Evolutionary conservation across 2,113 vertebrate species (phyloP), one percentile per base, ranked within the genome.

Genomic region (Bubo blakistoni): DNA sequence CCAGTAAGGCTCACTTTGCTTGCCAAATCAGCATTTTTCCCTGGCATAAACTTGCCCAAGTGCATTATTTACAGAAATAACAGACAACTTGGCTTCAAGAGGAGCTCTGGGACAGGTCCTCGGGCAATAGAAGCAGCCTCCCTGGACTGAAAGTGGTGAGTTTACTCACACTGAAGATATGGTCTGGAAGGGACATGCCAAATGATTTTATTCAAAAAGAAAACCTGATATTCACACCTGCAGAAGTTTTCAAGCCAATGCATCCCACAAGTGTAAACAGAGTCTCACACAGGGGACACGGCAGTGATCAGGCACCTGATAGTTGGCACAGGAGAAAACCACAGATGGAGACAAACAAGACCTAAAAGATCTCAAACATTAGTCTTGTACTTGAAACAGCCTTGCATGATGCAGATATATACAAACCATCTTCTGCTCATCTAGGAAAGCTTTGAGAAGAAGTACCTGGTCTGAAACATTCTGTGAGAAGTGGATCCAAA

Each of bases 241-340:
- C 34, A 74, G 55, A 4, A 4, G 58, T 52, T 7, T 5, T 19
- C 25, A 32, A 73, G 74, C 36, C 44, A 38, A 16, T 0, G 3
- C 2, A 27, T 26, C 63, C 46, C 54, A 62, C 16, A 17, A 13
- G 25, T 16, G 20, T 0, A 13, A 15, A 3, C 11, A 7, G 0
- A 1, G 5, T 24, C 22, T 62, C 4, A 2, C 1, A 1, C 5
- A 1, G 1, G 18, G 44, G 27, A 25, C 44, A 2, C 0, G 2
- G 49, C 21, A 46, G 16, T 1, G 13, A 54, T 7, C 25, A 8
- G 51, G 62, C 16, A 10, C 21, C 34, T 3, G 17, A 10, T 4
- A 17, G 52, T 9, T 52, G 55, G 66, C 24, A 8, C n/a, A 22
- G 76, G 44, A 36, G 79, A 25, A 34, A 27, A 17, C 5, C 5